Conservation (phyloP, 2,888 invertebrate genomes). For the Agrotis segetum region DNA sequence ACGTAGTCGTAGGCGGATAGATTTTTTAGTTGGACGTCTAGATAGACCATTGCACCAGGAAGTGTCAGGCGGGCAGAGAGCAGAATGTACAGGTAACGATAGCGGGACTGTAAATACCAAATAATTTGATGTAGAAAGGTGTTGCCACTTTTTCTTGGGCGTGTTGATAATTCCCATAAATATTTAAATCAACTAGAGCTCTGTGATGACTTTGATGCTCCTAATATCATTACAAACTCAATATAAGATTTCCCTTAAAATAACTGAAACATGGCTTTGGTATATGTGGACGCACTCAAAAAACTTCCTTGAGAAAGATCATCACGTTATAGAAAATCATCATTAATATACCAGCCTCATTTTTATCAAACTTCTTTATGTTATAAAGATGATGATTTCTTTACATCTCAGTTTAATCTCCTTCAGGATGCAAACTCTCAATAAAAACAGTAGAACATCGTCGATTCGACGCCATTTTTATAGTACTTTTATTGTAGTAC, state of each 20-base stretch:
- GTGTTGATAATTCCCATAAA: too few relatives aligned
- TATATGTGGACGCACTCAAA: neutral
- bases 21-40: conserved; percentile 60
- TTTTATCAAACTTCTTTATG: conserved; percentile 8
- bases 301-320: neutral
- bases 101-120: conserved; percentile 51
- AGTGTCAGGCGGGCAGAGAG: conserved; percentile 48
- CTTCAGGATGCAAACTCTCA: conserved; percentile 11
- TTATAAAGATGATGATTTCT: conserved; percentile 8
- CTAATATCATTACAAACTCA: too few relatives aligned
- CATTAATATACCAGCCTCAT: neutral
- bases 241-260: too few relatives aligned
- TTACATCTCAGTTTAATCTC: conserved; percentile 21
- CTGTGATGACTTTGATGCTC: too few relatives aligned
- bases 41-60: conserved; percentile 70
- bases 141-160: too few relatives aligned
- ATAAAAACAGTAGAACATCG: conserved; percentile 42
- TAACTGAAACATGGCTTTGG: neutral
- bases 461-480: conserved; percentile 5
- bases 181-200: too few relatives aligned
- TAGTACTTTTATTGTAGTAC: conserved; percentile 41
- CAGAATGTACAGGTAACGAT: conserved; percentile 33
- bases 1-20: conserved; percentile 58
- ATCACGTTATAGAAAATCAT: neutral
- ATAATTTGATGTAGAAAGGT: conserved; percentile 22